These are phyloP conservation scores for Sisor rabdophorus DNA, from an alignment of 2,113 vertebrate genomes.

Conservation along the genomic window DNA sequence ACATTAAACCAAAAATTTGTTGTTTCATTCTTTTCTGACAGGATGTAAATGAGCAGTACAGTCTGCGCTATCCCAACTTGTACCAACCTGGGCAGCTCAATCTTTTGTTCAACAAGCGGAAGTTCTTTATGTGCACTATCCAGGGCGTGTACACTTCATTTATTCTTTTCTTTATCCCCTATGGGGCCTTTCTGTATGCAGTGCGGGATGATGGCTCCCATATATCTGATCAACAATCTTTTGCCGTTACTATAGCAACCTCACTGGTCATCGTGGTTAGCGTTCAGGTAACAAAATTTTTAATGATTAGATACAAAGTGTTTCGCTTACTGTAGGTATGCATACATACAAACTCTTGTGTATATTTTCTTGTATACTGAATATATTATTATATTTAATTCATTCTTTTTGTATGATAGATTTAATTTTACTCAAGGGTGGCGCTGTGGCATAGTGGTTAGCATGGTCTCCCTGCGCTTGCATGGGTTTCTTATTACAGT, in stretches of 20 bases:
- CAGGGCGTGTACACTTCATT: constrained; percentile 78
- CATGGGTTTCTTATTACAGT: no score
- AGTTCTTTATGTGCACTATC: constrained; percentile 77
- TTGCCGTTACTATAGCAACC: constrained; percentile 79
- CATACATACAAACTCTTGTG: neutral
- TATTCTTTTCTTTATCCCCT: constrained; percentile 80
- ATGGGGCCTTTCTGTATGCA: constrained; percentile 68
- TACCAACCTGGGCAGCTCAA: constrained; percentile 80
- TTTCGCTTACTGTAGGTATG: neutral
- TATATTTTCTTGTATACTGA: no score
- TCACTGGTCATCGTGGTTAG: constrained; percentile 81
- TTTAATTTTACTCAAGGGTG: no score
- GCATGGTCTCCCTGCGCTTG: no score
- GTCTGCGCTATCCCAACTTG: constrained; percentile 72
- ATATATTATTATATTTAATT: no score
- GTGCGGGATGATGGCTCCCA: constrained; percentile 71
- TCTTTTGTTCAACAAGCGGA: constrained; percentile 80
- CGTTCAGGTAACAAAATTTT: constrained; percentile 69
- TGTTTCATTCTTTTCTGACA: constrained; percentile 47
- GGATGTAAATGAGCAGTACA: constrained; percentile 79
- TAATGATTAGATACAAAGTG: neutral
- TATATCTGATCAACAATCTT: constrained; percentile 76
- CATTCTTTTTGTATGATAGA: no score
- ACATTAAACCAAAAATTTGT: neutral
- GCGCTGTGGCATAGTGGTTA: no score